Conservation (phyloP, 2,888 invertebrate genomes). For the Lasioglossum vierecki region DNA sequence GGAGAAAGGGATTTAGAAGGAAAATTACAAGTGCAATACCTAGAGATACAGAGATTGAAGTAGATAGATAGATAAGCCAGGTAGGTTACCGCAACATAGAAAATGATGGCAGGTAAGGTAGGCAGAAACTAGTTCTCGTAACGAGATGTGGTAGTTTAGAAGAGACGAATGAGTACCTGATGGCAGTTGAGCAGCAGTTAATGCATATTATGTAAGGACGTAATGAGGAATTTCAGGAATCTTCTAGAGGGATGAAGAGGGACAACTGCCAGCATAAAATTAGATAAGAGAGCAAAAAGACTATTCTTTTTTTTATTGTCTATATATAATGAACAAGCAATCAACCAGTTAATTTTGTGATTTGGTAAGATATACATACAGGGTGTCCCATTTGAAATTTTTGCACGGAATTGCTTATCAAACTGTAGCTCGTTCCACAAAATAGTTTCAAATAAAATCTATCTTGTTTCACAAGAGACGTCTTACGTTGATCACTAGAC, state of each 20-base stretch:
- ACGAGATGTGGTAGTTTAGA: not conserved
- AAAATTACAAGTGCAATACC: slow-evolving; percentile 5
- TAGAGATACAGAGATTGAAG: not conserved
- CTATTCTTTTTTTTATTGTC: not conserved
- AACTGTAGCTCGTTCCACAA: not conserved
- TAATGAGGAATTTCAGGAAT: not conserved
- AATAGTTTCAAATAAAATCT: not conserved
- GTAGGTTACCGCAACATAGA: not conserved
- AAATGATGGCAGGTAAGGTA: not conserved
- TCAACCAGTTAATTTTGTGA: not conserved
- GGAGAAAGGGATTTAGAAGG: slow-evolving; percentile 7
- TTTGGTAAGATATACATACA: not conserved
- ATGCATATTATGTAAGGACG: not conserved
- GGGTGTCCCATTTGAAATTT: not conserved
- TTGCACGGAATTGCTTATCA: not conserved
- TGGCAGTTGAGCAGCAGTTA: not conserved
- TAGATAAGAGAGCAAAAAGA: not conserved
- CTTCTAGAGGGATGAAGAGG: not conserved
- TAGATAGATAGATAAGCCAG: not conserved
- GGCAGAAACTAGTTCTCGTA: slow-evolving; percentile 2
- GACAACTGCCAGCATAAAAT: not conserved
- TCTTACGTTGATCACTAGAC: too few species aligned
- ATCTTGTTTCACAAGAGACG: too few species aligned
- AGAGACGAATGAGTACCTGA: not conserved
- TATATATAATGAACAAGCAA: not conserved